Evolutionary conservation across 2,797 vertebrate genomes (phyloP).

Genomic region (Catamblyrhynchus diadema): DNA sequence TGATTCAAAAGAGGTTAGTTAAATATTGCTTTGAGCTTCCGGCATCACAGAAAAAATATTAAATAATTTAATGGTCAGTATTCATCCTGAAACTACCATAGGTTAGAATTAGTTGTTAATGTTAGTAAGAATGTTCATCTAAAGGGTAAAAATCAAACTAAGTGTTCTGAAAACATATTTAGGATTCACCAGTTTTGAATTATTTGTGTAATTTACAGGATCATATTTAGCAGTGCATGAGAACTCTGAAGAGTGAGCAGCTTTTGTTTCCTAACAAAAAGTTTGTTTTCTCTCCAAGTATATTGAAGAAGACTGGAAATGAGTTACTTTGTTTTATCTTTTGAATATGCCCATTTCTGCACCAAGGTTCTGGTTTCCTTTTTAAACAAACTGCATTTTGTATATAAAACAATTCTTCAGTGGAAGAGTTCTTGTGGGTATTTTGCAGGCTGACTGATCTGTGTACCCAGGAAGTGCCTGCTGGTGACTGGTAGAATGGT

Average conservation of each 20-base stretch:
- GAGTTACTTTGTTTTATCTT: background rate
- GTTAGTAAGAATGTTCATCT: background rate
- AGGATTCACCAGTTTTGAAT: background rate
- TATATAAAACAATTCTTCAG: background rate
- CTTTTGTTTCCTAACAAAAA: background rate
- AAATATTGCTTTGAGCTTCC: background rate
- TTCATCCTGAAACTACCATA: background rate
- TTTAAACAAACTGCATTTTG: background rate
- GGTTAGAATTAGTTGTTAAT: background rate
- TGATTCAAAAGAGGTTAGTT: conserved; percentile 81
- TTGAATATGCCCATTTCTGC: background rate
- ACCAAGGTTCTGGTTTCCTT: background rate
- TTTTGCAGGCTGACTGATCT: background rate
- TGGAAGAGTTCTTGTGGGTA: background rate
- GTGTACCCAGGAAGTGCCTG: background rate
- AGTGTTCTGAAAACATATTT: background rate
- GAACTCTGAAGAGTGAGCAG: background rate
- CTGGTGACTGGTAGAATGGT: background rate
- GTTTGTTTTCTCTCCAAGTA: background rate
- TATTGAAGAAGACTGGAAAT: background rate
- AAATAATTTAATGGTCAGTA: background rate
- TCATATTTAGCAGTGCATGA: background rate
- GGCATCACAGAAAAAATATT: background rate
- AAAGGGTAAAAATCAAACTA: background rate
- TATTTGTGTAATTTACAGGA: background rate